Conservation (phyloP, 2,113 vertebrate species). For the Macrotus californicus region DNA sequence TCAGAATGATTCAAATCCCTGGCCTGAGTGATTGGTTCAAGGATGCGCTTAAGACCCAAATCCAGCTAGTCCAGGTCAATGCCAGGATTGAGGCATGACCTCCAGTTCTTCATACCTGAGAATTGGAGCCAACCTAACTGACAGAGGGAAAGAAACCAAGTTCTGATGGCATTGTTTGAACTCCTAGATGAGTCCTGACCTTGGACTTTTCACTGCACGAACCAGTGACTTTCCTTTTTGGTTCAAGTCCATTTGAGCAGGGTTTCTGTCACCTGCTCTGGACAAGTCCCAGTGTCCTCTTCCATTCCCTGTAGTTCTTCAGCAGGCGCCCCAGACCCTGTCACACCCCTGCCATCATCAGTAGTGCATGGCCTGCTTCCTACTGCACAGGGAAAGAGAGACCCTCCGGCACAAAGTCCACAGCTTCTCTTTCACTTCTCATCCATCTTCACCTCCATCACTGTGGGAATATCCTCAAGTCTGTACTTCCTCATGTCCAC, state of each 20-base stretch:
- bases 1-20: not conserved
- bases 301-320: not conserved
- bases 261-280: not conserved
- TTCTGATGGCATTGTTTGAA: not conserved
- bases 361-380: not conserved
- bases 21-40: not conserved
- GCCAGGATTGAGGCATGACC: too few relatives aligned
- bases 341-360: too few relatives aligned
- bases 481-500: not conserved
- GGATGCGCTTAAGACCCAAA: not conserved
- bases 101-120: not conserved
- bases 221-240: not conserved
- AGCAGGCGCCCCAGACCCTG: too few relatives aligned
- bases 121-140: not conserved
- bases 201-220: too few relatives aligned
- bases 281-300: not conserved
- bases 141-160: not conserved
- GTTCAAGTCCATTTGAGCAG: not conserved
- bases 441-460: rapidly evolving
- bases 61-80: not conserved
- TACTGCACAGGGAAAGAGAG: not conserved
- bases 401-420: not conserved
- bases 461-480: rapidly evolving
- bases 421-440: not conserved
- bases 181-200: not conserved